Evolutionary conservation across 2,797 vertebrate species (phyloP), one percentile per base, ranked within the genome.

Genomic region (Heteromormyrus szaboi): DNA sequence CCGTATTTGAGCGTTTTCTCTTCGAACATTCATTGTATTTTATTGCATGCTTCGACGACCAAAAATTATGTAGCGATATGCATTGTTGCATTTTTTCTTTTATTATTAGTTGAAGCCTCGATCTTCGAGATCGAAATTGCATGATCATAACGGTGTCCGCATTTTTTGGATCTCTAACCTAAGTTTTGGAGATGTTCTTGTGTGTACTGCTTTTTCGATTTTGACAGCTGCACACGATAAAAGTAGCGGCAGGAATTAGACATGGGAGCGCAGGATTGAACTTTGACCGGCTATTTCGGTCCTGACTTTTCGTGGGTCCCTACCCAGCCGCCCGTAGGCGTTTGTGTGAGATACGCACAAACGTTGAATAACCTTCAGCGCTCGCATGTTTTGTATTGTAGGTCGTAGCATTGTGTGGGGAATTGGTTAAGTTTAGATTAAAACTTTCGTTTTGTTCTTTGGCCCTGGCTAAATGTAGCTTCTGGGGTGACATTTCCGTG

Each of bases 381-480:
- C 19, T 46, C 41, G 83, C 48, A 51, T 46, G 48, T 85, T 25
- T 85, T 50, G 19, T 50, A 25, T 50, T 83, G 83, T 25, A 25
- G n/a, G 48, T 12, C 83, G 7, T 53, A 25, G 83, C 29, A 22
- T 46, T 81, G 76, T n/a, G n/a, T 48, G 44, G 9, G 50, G 46
- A 50, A 85, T 50, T 22, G 0, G 22, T 51, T 14, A 85, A 12
- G 22, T 68, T 90, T 89, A 91, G 91, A 92, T 89, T 85, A 92
- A 90, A 91, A 93, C 91, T 76, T 0, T 50, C 11, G 87, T 37
- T 46, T 0, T 89, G 86, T 87, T 89, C 79, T 88, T 2, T 91
- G 93, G 92, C 93, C 93, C 92, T 89, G 91, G 87, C 88, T 94
- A 95, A 94, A 96, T 95, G 93, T 88, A 9, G 89, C 91, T 50